Base-by-base conservation (phyloP, 2,113 vertebrate genomes). In the Saccopteryx bilineata region DNA sequence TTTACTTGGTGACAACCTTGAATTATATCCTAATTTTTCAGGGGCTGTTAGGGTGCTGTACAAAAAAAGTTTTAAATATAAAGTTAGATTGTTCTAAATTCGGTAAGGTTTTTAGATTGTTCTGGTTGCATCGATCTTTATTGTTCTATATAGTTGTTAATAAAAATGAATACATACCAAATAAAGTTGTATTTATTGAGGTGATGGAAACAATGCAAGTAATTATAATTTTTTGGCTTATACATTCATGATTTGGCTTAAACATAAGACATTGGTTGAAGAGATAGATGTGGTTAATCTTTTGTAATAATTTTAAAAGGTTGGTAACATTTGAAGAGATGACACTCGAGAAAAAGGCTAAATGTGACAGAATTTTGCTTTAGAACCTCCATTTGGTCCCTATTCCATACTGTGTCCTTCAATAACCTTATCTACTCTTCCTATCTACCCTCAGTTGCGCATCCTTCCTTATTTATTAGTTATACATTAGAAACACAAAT, bases 51-150 rank as follows among this genome's bases (percentile, higher is more conserved):
- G 56, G 14, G 33, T 85, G 9, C 50, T 83, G 1, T 50, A 60
- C 24, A 78, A 39, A 10, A 13, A 58, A 72, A 31, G 28, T 69
- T 91, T 89, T 66, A 91, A 91, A 75, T 50, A 75, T 60, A 39
- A 76, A 87, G n/a, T 91, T 91, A 69, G 63, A 39, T 87, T 95
- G 15, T 63, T 71, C 15, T 75, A n/a, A 84, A 24, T 52, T 50
- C 61, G 15, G 15, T 74, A 86, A 94, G 65, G 24, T 79, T 83
- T 80, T 87, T 95, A 65, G 65, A 63, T 88, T 92, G 3, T 90
- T 89, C 56, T 92, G 11, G n/a, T 46, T 94, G 3, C 87, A 63
- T 69, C 92, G 81, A 72, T 85, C 52, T 75, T 95, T 58, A 84
- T 24, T 75, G 8, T 56, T 90, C 83, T 17, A 10, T 54, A 33